Conservation (phyloP, 2,797 vertebrate genomes). For the Valencia hispanica region DNA sequence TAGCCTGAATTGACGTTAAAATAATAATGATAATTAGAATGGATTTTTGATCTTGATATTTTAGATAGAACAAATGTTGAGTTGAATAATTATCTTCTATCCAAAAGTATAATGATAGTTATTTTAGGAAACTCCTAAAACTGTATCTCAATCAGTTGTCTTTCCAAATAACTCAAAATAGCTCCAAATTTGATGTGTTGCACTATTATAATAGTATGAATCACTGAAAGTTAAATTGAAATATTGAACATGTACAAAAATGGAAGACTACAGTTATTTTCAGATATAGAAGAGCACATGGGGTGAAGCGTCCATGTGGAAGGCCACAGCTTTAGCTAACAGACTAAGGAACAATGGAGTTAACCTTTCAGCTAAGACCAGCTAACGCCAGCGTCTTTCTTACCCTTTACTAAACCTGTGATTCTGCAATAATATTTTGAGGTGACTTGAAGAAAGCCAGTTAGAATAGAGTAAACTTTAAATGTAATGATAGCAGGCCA, state of each 20-base stretch:
- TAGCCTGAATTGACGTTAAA: constrained; percentile 21
- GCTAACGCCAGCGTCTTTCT: no score
- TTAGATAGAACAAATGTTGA: not conserved
- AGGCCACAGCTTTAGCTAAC: no score
- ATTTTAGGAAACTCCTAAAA: not conserved
- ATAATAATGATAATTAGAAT: not conserved
- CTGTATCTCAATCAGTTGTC: not conserved
- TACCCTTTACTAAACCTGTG: no score
- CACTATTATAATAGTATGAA: not conserved
- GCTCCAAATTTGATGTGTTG: not conserved
- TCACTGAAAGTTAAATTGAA: not conserved
- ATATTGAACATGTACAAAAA: not conserved
- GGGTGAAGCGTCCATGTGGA: no score
- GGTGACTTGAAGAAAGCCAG: no score
- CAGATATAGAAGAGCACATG: no score
- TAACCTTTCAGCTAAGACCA: no score
- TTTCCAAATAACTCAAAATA: not conserved
- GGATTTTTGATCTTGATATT: no score
- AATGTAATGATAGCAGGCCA: no score
- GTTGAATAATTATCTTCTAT: not conserved
- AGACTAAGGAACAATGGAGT: no score
- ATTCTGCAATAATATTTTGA: no score
- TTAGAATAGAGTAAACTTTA: no score
- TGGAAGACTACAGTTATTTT: not conserved
- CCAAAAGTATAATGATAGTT: not conserved